Evolutionary conservation across 2,888 invertebrate species (phyloP).

Genomic region (Petrolisthes cinctipes): DNA sequence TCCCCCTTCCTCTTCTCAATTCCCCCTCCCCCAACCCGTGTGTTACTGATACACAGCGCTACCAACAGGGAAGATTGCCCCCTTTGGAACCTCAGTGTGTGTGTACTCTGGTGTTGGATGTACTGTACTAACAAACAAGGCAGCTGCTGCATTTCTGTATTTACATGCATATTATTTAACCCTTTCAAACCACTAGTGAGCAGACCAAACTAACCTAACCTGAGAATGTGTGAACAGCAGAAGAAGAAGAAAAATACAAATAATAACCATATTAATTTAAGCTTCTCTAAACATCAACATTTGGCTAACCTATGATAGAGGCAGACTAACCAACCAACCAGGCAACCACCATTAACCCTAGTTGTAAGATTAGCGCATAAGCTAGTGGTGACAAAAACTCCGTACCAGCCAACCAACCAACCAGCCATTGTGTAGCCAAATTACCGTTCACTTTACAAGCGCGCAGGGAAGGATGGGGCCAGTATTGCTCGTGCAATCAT

Average conservation of each 20-base stretch:
- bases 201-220: slow-evolving; percentile 20
- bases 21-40: slow-evolving; percentile 1
- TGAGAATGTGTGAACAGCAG: not conserved
- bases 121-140: slow-evolving; percentile 25
- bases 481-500: slow-evolving; percentile 64
- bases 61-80: slow-evolving; percentile 29
- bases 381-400: not conserved
- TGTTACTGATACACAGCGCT: not conserved
- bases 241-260: not conserved
- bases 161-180: slow-evolving; percentile 10
- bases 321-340: not conserved
- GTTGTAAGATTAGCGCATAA: slow-evolving; percentile 17
- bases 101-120: slow-evolving; percentile 28
- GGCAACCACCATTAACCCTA: not conserved
- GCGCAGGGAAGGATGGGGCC: slow-evolving; percentile 59
- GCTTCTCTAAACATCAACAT: too few species aligned
- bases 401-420: not conserved
- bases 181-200: slow-evolving; percentile 32
- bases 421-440: not conserved
- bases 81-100: slow-evolving; percentile 13
- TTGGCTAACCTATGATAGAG: not conserved
- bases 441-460: slow-evolving; percentile 55
- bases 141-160: slow-evolving; percentile 11
- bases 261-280: too few species aligned
- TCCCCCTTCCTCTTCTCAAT: not conserved